These are phyloP conservation scores for Lineus longissimus DNA, from an alignment of 1,140 invertebrate genomes.

Conservation along the genomic window DNA sequence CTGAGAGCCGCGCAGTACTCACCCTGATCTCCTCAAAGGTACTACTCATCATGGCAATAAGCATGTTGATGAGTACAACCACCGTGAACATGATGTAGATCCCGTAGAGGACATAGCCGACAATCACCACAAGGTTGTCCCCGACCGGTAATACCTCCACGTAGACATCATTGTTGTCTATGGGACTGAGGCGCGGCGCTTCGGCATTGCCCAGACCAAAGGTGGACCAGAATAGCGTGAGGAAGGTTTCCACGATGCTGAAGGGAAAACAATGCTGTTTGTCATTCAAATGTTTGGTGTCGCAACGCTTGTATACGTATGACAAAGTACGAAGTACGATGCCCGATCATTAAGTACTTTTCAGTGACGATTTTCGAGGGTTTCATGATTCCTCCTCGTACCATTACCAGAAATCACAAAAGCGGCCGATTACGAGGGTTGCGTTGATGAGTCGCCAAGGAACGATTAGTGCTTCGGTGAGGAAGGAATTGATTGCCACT, in stretches of 20 bases:
- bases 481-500: too few species aligned
- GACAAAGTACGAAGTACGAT: too few species aligned
- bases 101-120: conserved; percentile 29
- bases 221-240: conserved; percentile 68
- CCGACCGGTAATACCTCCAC: background rate
- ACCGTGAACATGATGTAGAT: conserved; percentile 23
- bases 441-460: too few species aligned
- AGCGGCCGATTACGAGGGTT: too few species aligned
- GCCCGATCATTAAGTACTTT: too few species aligned
- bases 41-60: conserved; percentile 32
- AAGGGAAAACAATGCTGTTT: conserved; percentile 17
- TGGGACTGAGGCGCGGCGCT: conserved; percentile 59
- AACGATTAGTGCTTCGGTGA: too few species aligned
- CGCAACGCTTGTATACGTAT: background rate
- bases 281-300: background rate
- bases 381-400: too few species aligned
- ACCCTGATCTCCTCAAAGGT: conserved; percentile 30
- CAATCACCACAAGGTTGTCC: conserved; percentile 15
- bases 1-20: conserved; percentile 9
- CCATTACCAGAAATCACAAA: too few species aligned
- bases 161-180: conserved; percentile 26
- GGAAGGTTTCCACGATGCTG: conserved; percentile 60
- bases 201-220: conserved; percentile 66
- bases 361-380: too few species aligned
- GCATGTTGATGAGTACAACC: conserved; percentile 28